Evolutionary conservation across 30 jellyfish, hydroid and myxozoan species (phyloP).

Genomic region (Hydra vulgaris): DNA sequence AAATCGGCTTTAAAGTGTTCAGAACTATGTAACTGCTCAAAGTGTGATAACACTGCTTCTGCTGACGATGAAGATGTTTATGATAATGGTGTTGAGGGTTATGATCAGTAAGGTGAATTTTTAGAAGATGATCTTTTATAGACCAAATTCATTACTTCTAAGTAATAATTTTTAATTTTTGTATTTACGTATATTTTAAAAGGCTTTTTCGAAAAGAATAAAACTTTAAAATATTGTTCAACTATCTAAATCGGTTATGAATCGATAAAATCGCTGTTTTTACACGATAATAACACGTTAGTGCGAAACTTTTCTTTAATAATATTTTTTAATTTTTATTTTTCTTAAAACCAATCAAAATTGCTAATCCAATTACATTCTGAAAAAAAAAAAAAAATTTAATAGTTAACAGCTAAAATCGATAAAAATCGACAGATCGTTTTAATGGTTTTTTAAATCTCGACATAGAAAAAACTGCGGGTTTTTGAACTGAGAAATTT

Average conservation of each 20-base stretch:
- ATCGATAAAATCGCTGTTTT: not conserved
- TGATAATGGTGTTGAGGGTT: conserved; percentile 19
- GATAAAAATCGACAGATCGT: conserved; percentile 1
- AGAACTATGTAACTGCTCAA: too few relatives aligned
- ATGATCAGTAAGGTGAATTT: conserved; percentile 14
- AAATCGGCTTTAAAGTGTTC: conserved; percentile 35
- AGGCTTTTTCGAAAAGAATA: too few relatives aligned
- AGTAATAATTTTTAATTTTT: not conserved
- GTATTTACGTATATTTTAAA: not conserved
- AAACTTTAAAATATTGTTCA: not conserved
- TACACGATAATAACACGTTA: conserved; percentile 1
- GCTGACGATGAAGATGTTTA: conserved; percentile 4
- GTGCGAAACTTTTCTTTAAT: not conserved
- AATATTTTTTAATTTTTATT: not conserved
- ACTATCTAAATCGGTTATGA: not conserved
- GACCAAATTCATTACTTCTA: not conserved
- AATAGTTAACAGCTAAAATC: not conserved
- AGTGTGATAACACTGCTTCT: conserved; percentile 13
- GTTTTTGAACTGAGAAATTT: too few relatives aligned
- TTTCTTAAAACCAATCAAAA: not conserved
- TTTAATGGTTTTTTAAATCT: not conserved
- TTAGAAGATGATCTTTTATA: not conserved
- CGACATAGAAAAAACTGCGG: not conserved
- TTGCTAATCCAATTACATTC: not conserved
- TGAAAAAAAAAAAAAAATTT: not conserved